phyloP scores from a whole-genome alignment of 1,140 invertebrate species.

The Lerema accius region DNA sequence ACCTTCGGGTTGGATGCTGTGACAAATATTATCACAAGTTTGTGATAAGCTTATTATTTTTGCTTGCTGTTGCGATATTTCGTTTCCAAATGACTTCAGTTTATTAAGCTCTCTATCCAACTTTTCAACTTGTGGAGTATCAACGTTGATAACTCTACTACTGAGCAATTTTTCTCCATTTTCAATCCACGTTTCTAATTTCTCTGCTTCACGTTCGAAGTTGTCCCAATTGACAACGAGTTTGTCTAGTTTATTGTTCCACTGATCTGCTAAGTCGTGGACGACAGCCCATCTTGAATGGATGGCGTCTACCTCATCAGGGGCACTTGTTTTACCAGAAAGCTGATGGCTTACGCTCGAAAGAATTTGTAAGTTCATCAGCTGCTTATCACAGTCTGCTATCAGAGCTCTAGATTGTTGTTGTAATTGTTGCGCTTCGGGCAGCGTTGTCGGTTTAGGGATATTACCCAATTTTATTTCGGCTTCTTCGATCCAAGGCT shows the following conservation, averaged over 20 bases:
- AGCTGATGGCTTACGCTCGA: conserved; percentile 89
- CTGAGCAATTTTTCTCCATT: conserved; percentile 85
- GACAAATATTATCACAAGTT: conserved; percentile 89
- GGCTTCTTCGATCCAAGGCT: conserved; percentile 94
- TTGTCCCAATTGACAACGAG: conserved; percentile 91
- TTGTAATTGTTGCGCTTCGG: conserved; percentile 91
- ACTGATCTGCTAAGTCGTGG: conserved; percentile 88
- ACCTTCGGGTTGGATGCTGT: conserved; percentile 90
- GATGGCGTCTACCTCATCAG: conserved; percentile 92
- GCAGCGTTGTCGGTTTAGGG: conserved; percentile 88
- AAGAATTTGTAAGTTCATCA: conserved; percentile 88
- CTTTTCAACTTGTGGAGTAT: conserved; percentile 87
- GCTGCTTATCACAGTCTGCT: conserved; percentile 89
- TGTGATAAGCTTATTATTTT: conserved; percentile 91
- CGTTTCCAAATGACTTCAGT: conserved; percentile 90
- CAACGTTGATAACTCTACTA: conserved; percentile 83
- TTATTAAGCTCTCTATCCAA: conserved; percentile 88
- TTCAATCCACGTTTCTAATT: conserved; percentile 89
- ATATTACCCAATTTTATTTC: conserved; percentile 89
- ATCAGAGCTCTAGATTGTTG: conserved; percentile 87
- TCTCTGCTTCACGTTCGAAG: conserved; percentile 88
- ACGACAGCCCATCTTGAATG: conserved; percentile 90
- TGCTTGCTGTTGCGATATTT: conserved; percentile 91
- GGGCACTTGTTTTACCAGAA: conserved; percentile 87
- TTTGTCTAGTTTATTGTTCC: conserved; percentile 89